These are phyloP conservation scores for Melierax canorus DNA, from an alignment of 2,113 vertebrate genomes.

Conservation along the genomic window DNA sequence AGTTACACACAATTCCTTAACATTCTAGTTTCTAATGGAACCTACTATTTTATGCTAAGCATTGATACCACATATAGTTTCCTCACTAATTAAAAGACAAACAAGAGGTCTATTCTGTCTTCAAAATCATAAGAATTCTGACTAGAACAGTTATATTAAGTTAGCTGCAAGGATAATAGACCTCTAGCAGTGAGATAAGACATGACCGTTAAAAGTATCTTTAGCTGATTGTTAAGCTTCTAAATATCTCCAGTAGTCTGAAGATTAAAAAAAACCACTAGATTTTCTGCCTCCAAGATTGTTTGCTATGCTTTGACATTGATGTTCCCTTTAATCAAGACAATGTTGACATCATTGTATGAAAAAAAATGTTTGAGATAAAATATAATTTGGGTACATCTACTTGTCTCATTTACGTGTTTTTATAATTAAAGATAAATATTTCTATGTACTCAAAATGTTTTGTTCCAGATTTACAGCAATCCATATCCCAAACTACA, in stretches of 20 bases:
- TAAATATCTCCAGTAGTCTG: neutral
- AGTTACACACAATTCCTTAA: neutral
- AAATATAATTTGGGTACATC: neutral
- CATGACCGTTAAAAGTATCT: neutral
- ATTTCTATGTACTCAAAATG: neutral
- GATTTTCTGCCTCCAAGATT: neutral
- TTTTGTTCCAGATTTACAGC: neutral
- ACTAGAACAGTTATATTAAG: neutral
- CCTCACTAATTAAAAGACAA: neutral
- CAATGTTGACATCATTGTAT: neutral
- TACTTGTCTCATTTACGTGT: neutral
- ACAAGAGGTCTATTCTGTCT: neutral
- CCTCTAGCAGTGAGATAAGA: neutral
- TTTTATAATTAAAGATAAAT: neutral
- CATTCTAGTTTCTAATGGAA: neutral
- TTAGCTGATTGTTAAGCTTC: neutral
- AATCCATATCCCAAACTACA: neutral
- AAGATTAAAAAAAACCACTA: neutral
- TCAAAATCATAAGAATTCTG: neutral
- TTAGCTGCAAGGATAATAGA: neutral
- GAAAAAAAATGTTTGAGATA: neutral
- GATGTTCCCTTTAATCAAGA: neutral
- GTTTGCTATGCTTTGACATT: neutral
- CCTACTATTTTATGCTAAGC: neutral
- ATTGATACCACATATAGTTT: neutral